Base-by-base conservation (phyloP, 2,888 invertebrate species). In the Autographa pulchrina region DNA sequence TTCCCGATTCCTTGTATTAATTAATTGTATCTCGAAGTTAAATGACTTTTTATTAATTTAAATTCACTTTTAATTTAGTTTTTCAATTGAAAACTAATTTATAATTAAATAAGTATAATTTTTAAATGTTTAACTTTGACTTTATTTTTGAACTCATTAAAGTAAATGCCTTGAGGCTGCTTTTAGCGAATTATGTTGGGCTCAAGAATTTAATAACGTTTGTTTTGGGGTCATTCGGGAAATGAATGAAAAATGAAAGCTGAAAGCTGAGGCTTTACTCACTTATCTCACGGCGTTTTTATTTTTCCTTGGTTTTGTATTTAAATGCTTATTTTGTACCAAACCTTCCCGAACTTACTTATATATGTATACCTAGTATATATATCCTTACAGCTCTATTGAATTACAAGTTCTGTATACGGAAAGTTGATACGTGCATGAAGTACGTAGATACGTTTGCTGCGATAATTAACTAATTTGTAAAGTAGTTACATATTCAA, bases 141-240 rank as follows among this genome's bases (percentile, higher is more conserved):
- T 62, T 65, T 61, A 62, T 74, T 60, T 72, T 62, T 43, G 48
- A 70, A 48, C 25, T 65, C 70, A 63, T 64, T 48, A 48, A 68
- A 64, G 74, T 61, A 72, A 78, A 78, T 67, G 68, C 59, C 75
- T 61, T 13, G 56, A 52, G 69, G 79, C 68, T 68, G 65, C 73
- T 75, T 70, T 81, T 63, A 73, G 62, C 41, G 71, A 69, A 75
- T 81, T 73, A 73, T 65, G 79, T 68, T 62, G 62, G 54, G 54
- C 62, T 75, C 61, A 66, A 63, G 69, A 81, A 71, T 75, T 78
- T 81, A 75, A 80, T 80, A 78, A 81, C 18, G 70, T 81, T 72
- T 80, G 67, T 78, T 81, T 78, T 62, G 6, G 68, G 69, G 78
- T 67, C 78, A 77, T 68, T 62, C 43, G 65, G 65, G 72, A 76